A percentile compares a stretch with the other conserved stretches of the same genome.
Evolutionary conservation across 1,140 invertebrate genomes (phyloP).

Genomic region (Neodiprion lecontei): DNA sequence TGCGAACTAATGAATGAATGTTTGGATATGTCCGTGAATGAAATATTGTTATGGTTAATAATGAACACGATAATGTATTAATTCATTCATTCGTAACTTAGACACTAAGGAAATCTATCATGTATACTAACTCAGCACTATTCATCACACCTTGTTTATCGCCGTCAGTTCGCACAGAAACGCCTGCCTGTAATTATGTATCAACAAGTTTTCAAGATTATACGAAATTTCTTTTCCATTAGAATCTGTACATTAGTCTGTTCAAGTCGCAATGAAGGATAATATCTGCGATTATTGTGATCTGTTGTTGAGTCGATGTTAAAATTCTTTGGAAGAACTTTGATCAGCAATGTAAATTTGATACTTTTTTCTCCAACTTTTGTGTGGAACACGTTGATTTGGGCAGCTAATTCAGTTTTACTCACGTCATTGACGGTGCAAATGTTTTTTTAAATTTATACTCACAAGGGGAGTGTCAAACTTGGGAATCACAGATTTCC

Average conservation of each 20-base stretch:
- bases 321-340: too few relatives aligned
- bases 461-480: too few relatives aligned
- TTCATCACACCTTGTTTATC: conserved; percentile 41
- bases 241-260: too few relatives aligned
- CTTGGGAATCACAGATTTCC: too few relatives aligned
- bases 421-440: neutral
- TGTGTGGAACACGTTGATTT: neutral
- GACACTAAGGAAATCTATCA: conserved; percentile 36
- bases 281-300: too few relatives aligned
- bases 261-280: too few relatives aligned
- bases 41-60: conserved; percentile 31
- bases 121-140: conserved; percentile 26
- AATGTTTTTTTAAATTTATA: neutral
- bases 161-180: conserved; percentile 24
- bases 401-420: too few relatives aligned
- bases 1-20: conserved; percentile 35
- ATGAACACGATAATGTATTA: conserved; percentile 41
- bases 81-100: conserved; percentile 41
- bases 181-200: conserved; percentile 16
- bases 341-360: neutral
- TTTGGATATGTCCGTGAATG: conserved; percentile 38
- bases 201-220: neutral
- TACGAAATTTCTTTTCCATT: neutral
- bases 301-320: too few relatives aligned
- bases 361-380: neutral